Base-by-base conservation (phyloP, 2,797 vertebrate species). In the Enteromius trimaculatus region DNA sequence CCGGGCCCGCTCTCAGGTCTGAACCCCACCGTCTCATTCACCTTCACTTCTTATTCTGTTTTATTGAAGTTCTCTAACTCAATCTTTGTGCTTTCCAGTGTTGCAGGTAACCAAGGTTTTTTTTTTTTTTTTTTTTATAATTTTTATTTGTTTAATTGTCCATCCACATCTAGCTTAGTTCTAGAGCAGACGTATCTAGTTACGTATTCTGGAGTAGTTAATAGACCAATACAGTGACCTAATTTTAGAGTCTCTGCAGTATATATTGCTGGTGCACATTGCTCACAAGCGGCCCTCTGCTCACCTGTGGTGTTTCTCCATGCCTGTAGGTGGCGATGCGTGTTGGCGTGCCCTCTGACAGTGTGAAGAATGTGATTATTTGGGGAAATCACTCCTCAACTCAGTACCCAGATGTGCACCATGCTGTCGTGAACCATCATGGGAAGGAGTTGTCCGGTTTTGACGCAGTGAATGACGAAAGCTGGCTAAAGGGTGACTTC, bases 351-450 rank as follows among this genome's bases (percentile, higher is more conserved):
- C 90, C 95, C 55, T 93, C 96, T 51, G 94, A 94, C 82, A 91
- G 93, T 29, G 97, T 99, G 78, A 99, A 94, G 94, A 98, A 99
- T 23, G 96, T 98, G 79, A 98, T 98, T 86, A 99, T 99, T 89
- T 99, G 98, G 97, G 98, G 98, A 58, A 98, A 99, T 91, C 97
- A 99, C 92, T 99, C 97, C 21, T 98, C 97, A 71, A 98, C 97
- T 87, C 98, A 99, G 72, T 99, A 98, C 92, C 97, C 98, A 11
- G 98, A 99, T 88, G 97, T 97, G 83, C 96, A 95, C 88, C 98
- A 99, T 72, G 97, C 97, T 0, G 89, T 93, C 74, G 97, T 97
- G 84, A 96, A 94, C 6, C 55, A 95, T 87, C 90, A 95, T 1
- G 97, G 96, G 51, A 96, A 95, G 71, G 96, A 98, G 84, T 87